phyloP scores from a whole-genome alignment of 1,140 invertebrate genomes.

The Drosophila pseudoobscura region DNA sequence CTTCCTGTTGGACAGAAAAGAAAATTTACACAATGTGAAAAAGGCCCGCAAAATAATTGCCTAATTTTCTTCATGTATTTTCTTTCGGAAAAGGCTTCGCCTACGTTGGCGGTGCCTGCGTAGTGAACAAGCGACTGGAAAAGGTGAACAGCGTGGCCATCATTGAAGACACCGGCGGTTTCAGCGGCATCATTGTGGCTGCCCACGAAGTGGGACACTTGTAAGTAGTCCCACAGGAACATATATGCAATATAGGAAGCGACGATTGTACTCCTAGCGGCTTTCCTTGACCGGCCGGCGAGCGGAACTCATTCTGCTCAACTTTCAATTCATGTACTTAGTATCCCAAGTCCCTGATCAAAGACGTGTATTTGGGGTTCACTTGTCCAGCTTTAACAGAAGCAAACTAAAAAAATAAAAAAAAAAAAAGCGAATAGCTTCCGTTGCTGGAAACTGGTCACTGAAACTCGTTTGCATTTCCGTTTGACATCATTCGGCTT shows the following conservation, averaged over 20 bases:
- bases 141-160: slow-evolving; percentile 98
- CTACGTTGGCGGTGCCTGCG: slow-evolving; percentile 97
- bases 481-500: slow-evolving; percentile 70
- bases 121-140: slow-evolving; percentile 96
- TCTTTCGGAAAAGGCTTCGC: slow-evolving; percentile 90
- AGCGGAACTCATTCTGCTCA: slow-evolving; percentile 34
- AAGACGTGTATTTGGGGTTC: slow-evolving; percentile 15
- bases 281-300: slow-evolving; percentile 14
- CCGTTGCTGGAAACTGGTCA: slow-evolving; percentile 55
- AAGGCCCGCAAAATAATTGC: slow-evolving; percentile 59
- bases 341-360: slow-evolving; percentile 5
- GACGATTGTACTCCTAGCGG: background rate
- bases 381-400: slow-evolving; percentile 26
- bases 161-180: slow-evolving; percentile 97
- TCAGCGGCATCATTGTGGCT: slow-evolving; percentile 97
- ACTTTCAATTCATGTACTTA: slow-evolving; percentile 15
- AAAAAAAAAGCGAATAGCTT: slow-evolving; percentile 46
- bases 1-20: slow-evolving; percentile 51
- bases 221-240: slow-evolving; percentile 87
- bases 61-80: slow-evolving; percentile 57
- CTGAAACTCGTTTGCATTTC: slow-evolving; percentile 70
- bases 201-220: slow-evolving; percentile 98
- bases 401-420: slow-evolving; percentile 27
- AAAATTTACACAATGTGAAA: background rate
- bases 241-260: background rate